Evolutionary conservation across 2,888 invertebrate genomes (phyloP).

Genomic region (Aphidoletes aphidimyza): DNA sequence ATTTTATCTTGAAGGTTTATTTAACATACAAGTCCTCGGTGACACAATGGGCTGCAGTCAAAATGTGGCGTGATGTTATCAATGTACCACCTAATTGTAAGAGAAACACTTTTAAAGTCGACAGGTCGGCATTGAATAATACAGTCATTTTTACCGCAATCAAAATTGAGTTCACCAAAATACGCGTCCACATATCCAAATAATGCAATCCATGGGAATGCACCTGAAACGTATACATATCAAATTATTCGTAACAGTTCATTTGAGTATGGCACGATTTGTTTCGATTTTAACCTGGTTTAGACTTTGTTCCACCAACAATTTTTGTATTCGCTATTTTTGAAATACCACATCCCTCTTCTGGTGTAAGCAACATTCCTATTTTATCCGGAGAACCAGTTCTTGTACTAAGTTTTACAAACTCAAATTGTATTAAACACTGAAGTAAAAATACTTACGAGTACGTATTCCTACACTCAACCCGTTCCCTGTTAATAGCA

Average conservation of each 20-base stretch:
- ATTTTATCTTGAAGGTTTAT: too few species aligned
- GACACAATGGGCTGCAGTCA: constrained; percentile 71
- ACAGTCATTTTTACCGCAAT: constrained; percentile 61
- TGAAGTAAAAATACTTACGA: too few species aligned
- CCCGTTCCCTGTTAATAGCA: too few species aligned
- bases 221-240: constrained; percentile 68
- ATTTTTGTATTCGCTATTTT: constrained; percentile 65
- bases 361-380: constrained; percentile 62
- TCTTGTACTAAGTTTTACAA: too few species aligned
- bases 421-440: too few species aligned
- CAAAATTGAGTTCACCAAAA: constrained; percentile 62
- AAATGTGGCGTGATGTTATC: constrained; percentile 74
- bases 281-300: constrained; percentile 65
- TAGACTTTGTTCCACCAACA: constrained; percentile 78
- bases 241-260: constrained; percentile 71
- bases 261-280: too few species aligned
- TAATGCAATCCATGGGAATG: constrained; percentile 84
- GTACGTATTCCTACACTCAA: too few species aligned
- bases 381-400: too few species aligned
- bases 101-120: not conserved
- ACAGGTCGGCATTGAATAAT: too few species aligned
- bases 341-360: constrained; percentile 71
- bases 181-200: constrained; percentile 77
- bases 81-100: constrained; percentile 19
- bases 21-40: constrained; percentile 62